Conservation (phyloP, 1,140 invertebrate species). For the Drosophila ironensis region DNA sequence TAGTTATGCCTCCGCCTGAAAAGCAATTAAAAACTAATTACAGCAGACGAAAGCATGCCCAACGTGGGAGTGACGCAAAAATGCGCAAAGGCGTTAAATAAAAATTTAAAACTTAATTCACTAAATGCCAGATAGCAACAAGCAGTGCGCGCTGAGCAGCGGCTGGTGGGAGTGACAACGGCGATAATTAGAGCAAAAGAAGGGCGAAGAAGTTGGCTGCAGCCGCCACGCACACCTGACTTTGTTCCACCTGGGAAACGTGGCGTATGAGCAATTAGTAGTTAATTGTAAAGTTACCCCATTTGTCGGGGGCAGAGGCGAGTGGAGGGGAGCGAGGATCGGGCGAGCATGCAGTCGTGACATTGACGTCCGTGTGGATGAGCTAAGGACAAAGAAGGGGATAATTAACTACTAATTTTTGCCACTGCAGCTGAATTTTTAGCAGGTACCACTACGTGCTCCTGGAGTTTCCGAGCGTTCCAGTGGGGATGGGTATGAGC, state of each 20-base stretch:
- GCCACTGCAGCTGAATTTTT: slow-evolving; percentile 70
- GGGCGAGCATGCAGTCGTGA: slow-evolving; percentile 64
- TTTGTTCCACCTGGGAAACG: slow-evolving; percentile 64
- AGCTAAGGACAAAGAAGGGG: slow-evolving; percentile 7
- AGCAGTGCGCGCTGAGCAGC: slow-evolving; percentile 15
- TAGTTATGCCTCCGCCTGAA: slow-evolving; percentile 58
- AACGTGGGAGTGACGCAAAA: slow-evolving; percentile 25
- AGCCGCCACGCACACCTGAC: slow-evolving; percentile 7
- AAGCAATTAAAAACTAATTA: slow-evolving; percentile 80
- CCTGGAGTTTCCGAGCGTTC: not conserved
- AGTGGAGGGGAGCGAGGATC: slow-evolving; percentile 20
- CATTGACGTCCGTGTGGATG: slow-evolving; percentile 55
- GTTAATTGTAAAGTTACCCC: slow-evolving; percentile 76
- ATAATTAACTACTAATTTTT: slow-evolving; percentile 79
- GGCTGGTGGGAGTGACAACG: slow-evolving; percentile 48
- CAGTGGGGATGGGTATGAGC: not conserved
- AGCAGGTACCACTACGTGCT: slow-evolving; percentile 41
- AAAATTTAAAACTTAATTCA: slow-evolving; percentile 80
- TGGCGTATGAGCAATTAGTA: slow-evolving; percentile 79
- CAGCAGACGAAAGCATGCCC: slow-evolving; percentile 34
- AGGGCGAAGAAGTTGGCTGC: not conserved
- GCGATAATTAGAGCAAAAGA: slow-evolving; percentile 62
- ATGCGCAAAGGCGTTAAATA: slow-evolving; percentile 74
- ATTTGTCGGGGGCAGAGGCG: slow-evolving; percentile 24
- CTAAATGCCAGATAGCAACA: slow-evolving; percentile 59